phyloP scores from a whole-genome alignment of 2,113 vertebrate genomes.

The Nycticebus coucang region DNA sequence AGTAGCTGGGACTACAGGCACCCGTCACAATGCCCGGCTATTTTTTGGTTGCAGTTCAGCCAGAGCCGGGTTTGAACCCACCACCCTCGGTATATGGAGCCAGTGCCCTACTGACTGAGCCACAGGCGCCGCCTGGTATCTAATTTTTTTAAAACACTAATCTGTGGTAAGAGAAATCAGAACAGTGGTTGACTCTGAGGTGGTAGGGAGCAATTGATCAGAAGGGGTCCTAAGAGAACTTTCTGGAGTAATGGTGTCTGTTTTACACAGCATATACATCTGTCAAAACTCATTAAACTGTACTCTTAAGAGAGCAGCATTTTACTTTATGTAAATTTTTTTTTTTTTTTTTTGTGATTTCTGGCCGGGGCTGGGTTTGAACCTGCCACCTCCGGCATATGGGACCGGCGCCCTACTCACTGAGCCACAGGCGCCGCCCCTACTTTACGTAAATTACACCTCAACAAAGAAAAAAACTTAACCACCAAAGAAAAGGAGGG shows the following conservation, averaged over 20 bases:
- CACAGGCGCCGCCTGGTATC: no score
- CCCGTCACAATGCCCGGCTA: no score
- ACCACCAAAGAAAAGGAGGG: not conserved
- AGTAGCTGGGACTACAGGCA: no score
- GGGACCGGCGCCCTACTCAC: no score
- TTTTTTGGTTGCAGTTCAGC: no score
- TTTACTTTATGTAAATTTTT: conserved; percentile 30
- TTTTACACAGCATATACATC: not conserved
- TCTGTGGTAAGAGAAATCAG: not conserved
- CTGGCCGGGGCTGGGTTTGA: no score
- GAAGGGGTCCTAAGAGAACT: not conserved
- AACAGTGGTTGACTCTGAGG: not conserved
- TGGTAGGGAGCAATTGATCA: not conserved
- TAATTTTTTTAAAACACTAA: not conserved
- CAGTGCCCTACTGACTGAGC: no score
- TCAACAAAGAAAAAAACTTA: conserved; percentile 27
- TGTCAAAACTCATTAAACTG: not conserved
- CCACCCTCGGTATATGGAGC: no score
- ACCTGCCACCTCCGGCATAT: no score
- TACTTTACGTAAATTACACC: conserved; percentile 23
- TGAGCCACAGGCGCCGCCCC: no score
- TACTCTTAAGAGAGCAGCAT: not conserved
- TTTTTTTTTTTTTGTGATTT: no score
- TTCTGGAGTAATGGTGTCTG: not conserved
- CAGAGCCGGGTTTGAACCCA: no score